These are phyloP conservation scores for Irena cyanogastra DNA, from an alignment of 2,113 vertebrate species.

Conservation along the genomic window DNA sequence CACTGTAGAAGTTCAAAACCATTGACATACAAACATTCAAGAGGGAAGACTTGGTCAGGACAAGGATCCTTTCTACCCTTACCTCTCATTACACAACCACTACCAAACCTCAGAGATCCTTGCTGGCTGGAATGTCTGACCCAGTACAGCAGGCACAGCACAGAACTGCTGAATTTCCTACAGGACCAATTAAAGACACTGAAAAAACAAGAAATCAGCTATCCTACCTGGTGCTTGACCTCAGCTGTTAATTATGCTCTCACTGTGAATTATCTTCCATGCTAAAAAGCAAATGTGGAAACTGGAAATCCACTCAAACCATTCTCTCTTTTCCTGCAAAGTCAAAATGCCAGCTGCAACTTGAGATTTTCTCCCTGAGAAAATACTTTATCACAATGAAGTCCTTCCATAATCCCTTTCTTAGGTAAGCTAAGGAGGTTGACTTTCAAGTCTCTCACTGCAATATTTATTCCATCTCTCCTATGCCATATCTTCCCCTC, in stretches of 20 bases:
- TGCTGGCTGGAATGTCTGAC: background rate
- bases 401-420: background rate
- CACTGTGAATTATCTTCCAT: background rate
- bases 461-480: background rate
- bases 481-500: background rate
- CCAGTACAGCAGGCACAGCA: background rate
- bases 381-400: background rate
- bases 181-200: background rate
- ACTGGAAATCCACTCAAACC: background rate
- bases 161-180: background rate
- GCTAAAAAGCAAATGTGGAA: background rate
- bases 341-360: background rate
- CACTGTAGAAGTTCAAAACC: background rate
- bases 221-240: background rate
- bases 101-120: background rate
- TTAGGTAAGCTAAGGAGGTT: background rate
- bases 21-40: background rate
- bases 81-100: background rate
- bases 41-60: background rate
- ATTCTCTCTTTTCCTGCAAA: background rate
- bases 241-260: background rate
- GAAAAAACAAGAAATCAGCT: background rate
- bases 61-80: background rate
- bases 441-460: background rate
- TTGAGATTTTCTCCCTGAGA: background rate